Evolutionary conservation across 2,113 vertebrate genomes (phyloP).

Genomic region (Scartelaos histophorus): DNA sequence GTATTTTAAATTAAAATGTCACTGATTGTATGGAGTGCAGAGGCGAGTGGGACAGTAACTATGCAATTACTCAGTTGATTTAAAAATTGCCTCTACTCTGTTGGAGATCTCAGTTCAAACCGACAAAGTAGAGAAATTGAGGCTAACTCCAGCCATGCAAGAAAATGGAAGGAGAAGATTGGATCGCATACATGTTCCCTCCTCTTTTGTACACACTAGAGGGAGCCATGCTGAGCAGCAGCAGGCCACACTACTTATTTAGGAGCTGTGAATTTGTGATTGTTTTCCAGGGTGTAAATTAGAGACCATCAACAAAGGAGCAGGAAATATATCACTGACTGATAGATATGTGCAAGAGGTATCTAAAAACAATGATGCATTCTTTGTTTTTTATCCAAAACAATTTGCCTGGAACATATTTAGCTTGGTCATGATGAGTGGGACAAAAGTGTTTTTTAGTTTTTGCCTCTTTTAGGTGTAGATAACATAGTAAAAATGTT

Average conservation of each 20-base stretch:
- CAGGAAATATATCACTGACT: conserved; percentile 46
- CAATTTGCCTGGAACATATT: background rate
- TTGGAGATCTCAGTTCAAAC: conserved; percentile 53
- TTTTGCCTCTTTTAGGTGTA: too few relatives aligned
- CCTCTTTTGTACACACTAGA: conserved; percentile 57
- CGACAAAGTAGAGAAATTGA: conserved; percentile 52
- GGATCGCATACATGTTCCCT: conserved; percentile 26
- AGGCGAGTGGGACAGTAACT: conserved; percentile 54
- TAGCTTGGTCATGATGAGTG: too few relatives aligned
- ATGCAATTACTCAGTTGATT: conserved; percentile 65
- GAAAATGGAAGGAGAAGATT: conserved; percentile 50
- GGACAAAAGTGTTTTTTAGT: too few relatives aligned
- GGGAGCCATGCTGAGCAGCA: conserved; percentile 57
- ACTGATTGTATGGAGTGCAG: conserved; percentile 52
- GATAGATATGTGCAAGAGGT: conserved; percentile 49
- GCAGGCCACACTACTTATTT: conserved; percentile 53
- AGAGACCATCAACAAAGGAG: conserved; percentile 61
- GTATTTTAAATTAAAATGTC: conserved; percentile 63
- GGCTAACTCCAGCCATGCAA: conserved; percentile 61
- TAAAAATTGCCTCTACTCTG: conserved; percentile 61
- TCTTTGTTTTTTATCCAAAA: background rate
- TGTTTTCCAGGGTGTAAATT: conserved; percentile 70
- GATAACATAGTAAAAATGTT: too few relatives aligned
- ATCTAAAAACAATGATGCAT: background rate
- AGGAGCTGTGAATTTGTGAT: conserved; percentile 63